Base-by-base conservation (phyloP, 2,888 invertebrate genomes). In the Chalcis sispes region DNA sequence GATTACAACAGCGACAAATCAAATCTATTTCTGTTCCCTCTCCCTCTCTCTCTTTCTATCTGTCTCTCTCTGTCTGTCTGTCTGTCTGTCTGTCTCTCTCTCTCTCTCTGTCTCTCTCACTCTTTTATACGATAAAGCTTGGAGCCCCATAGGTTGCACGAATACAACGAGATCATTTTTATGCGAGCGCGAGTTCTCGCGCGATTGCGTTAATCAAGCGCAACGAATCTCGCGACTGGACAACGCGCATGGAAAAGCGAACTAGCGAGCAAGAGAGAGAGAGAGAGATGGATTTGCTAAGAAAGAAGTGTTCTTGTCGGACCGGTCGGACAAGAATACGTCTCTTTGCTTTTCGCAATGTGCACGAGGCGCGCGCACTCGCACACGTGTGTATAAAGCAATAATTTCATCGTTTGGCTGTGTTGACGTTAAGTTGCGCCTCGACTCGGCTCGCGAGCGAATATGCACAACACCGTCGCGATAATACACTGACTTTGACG, bases 161-260 rank as follows among this genome's bases (percentile, higher is more conserved):
- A n/a, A n/a, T n/a, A n/a, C n/a, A n/a, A n/a, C n/a, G n/a, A n/a
- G n/a, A n/a, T n/a, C n/a, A 42, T 3, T 8, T 52, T 27, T n/a
- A 40, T 40, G 5, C 25, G 4, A 7, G 15, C 18, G 27, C 36
- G 25, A 40, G 36, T 23, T 20, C 25, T 18, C 27, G 5, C 61
- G 75, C 61, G 62, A 69, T 73, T 77, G 65, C 66, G 77, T 77
- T 77, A 77, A 77, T 77, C 74, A 77, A 77, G 77, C 71, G 70
- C 77, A 70, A 66, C 72, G 73, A 77, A 77, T 77, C 72, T 73
- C 59, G 54, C 42, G n/a, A n/a, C n/a, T n/a, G n/a, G n/a, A n/a
- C n/a, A n/a, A n/a, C n/a, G 40, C 71, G 20, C n/a, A 50, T 48
- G 27, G 7, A 27, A 48, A 42, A 20, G 50, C 42, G 27, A 58